Evolutionary conservation across 2,113 vertebrate genomes (phyloP), one percentile per base, ranked within the genome.

Genomic region (Actenoides hombroni): DNA sequence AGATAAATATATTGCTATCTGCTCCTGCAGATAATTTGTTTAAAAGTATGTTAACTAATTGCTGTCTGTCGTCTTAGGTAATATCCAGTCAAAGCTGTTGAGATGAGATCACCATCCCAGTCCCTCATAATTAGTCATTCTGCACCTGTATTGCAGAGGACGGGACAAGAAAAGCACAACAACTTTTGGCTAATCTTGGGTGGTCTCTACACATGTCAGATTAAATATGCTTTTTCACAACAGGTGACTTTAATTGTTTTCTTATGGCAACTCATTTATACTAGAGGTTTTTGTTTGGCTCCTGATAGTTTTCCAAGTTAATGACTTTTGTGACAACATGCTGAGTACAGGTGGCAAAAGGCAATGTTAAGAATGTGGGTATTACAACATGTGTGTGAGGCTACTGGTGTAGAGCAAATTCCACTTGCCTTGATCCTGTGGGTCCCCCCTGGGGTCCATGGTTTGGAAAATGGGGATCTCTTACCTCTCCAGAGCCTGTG

Each of bases 241-340:
- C 97, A 97, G 97, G 97, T 98, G 97, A 98, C 94, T 97, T 98
- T 94, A 98, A 98, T 98, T 98, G 96, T 98, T 98, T 98, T 98
- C 97, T 96, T 97, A 97, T 91, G 96, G 95, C 67, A 97, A 96
- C 83, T 94, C 86, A 96, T 97, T 98, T 97, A 97, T 97, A 98
- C 96, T 88, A 94, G 42, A 67, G 8, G 51, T 48, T 96, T 98
- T 97, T 97, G 92, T 98, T 98, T 97, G 92, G 79, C 90, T 97
- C 16, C 2, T 89, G 83, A 92, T 98, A 90, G 68, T 96, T 97
- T 98, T 97, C 95, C 94, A 92, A 97, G 96, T 96, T 98, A 98
- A 98, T 88, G 90, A 91, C 94, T 69, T 96, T 65, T n/a, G 23
- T 97, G 97, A 98, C 93, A 97, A 85, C 97, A 97, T 96, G 97